Conservation (phyloP, 2,888 invertebrate species). For the Helicoverpa assulta region DNA sequence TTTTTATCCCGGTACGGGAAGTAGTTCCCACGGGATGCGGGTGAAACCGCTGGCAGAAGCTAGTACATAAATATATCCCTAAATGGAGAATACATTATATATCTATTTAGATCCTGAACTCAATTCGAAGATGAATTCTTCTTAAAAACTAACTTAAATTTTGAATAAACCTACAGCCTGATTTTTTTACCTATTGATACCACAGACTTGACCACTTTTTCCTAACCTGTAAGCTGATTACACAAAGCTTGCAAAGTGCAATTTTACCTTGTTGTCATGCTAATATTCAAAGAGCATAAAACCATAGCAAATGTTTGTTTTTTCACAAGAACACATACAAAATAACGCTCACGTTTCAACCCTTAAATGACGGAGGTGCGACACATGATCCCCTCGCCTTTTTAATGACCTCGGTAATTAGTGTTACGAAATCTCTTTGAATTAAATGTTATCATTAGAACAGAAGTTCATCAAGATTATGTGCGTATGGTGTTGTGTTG, state of each 20-base stretch:
- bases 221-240: too few species aligned
- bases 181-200: too few species aligned
- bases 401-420: conserved; percentile 44
- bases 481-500: conserved; percentile 2
- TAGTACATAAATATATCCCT: too few species aligned
- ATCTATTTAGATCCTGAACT: too few species aligned
- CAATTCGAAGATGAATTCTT: too few species aligned
- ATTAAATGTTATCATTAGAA: conserved; percentile 15
- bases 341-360: conserved; percentile 9
- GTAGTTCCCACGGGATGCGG: too few species aligned
- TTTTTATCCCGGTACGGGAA: too few species aligned
- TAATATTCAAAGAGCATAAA: not conserved
- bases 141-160: too few species aligned
- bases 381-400: conserved; percentile 10
- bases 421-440: conserved; percentile 16
- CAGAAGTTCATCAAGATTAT: conserved; percentile 5
- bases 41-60: too few species aligned
- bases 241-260: not conserved
- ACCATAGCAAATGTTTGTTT: not conserved
- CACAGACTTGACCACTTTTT: too few species aligned
- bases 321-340: not conserved
- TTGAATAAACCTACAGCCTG: too few species aligned
- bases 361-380: conserved; percentile 9
- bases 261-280: not conserved
- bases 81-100: too few species aligned